phyloP scores from a whole-genome alignment of 2,888 invertebrate species.

The Apodemia hepburni region DNA sequence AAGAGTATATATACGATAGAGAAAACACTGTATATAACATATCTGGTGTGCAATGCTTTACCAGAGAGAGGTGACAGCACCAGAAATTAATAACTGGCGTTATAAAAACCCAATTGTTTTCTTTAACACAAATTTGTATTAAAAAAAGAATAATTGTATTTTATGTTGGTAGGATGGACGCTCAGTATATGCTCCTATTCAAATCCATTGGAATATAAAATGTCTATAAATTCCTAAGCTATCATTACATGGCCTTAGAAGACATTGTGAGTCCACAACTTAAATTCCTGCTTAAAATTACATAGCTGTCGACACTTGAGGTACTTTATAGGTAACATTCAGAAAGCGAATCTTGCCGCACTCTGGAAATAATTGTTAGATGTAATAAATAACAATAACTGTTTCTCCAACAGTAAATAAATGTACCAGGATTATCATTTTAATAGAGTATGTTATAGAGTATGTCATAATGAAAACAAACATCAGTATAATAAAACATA shows the following conservation, averaged over 20 bases:
- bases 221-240: conserved; percentile 10
- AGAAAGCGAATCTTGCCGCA: neutral
- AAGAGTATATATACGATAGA: neutral
- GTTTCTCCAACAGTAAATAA: neutral
- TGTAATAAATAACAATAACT: no score
- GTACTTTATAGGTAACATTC: neutral
- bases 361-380: neutral
- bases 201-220: conserved; percentile 4
- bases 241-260: conserved; percentile 19
- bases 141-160: no score
- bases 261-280: conserved; percentile 18
- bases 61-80: no score
- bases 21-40: neutral
- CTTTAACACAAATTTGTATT: no score
- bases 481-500: no score
- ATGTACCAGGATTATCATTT: neutral
- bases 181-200: neutral
- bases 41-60: no score
- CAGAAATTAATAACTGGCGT: no score
- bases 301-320: neutral
- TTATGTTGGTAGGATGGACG: no score
- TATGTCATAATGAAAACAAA: no score
- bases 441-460: neutral
- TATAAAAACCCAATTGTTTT: no score
- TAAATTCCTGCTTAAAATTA: conserved; percentile 6